phyloP scores from a whole-genome alignment of 2,113 vertebrate genomes.

The Ptilorrhoa leucosticta region DNA sequence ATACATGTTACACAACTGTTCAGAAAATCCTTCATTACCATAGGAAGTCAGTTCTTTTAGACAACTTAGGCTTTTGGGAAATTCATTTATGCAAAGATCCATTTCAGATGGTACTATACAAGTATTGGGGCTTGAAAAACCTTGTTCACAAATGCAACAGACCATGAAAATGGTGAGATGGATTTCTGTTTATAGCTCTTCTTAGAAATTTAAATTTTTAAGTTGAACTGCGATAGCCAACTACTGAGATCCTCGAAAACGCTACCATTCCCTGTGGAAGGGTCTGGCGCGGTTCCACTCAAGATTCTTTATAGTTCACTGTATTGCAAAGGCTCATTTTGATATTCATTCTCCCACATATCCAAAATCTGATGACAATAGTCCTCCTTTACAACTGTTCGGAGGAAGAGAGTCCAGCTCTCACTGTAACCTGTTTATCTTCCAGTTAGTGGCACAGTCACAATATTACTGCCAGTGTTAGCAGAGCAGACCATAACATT shows the following conservation, averaged over 20 bases:
- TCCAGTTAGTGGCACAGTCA: neutral
- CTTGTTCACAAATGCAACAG: neutral
- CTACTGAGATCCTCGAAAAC: neutral
- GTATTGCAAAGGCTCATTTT: neutral
- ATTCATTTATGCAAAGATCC: neutral
- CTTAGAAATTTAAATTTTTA: neutral
- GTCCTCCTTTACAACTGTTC: neutral
- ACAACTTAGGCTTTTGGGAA: neutral
- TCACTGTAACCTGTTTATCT: neutral
- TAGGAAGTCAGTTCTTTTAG: neutral
- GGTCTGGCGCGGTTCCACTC: rapidly evolving
- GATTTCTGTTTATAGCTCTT: neutral
- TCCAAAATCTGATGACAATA: neutral
- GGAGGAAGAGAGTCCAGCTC: neutral
- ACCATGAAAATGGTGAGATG: neutral
- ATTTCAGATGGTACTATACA: neutral
- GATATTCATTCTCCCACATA: neutral
- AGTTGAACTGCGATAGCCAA: neutral
- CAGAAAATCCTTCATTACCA: neutral
- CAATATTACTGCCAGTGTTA: neutral
- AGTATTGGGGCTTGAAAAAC: neutral
- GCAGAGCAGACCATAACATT: neutral
- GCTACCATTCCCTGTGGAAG: neutral
- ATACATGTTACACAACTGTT: neutral
- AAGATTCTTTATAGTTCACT: neutral